Conservation (phyloP, 2,888 invertebrate species). For the Trissoscelio sp. region DNA sequence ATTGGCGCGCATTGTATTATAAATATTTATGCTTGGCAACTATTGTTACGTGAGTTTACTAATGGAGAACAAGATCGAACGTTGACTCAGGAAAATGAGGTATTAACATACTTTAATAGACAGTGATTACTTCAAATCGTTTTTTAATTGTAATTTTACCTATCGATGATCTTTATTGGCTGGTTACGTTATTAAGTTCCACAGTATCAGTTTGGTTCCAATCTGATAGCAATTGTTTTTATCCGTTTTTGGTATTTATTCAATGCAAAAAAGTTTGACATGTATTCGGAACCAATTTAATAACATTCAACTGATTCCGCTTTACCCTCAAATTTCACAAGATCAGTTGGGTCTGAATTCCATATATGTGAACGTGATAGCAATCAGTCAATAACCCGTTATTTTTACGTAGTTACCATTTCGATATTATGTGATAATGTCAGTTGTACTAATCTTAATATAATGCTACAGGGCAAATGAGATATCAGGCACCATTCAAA, state of each 20-base stretch:
- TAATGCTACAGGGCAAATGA: neutral
- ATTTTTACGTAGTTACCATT: constrained; percentile 1
- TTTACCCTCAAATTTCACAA: no score
- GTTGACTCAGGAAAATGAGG: constrained; percentile 7
- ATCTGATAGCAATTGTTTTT: neutral
- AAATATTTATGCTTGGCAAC: constrained; percentile 40
- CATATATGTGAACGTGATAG: neutral
- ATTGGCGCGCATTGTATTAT: constrained; percentile 37
- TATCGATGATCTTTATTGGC: constrained; percentile 42
- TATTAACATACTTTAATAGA: constrained; percentile 50
- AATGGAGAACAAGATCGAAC: constrained; percentile 53
- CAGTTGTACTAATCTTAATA: neutral
- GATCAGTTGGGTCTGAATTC: no score
- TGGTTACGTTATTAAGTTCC: neutral
- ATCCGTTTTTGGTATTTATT: neutral
- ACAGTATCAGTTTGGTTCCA: neutral
- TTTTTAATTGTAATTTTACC: constrained; percentile 40
- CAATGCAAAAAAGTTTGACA: no score
- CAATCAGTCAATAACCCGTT: neutral
- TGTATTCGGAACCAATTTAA: no score
- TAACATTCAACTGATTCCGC: no score
- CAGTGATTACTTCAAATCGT: constrained; percentile 17
- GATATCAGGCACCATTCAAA: constrained; percentile 6
- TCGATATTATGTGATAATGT: neutral
- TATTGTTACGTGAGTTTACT: constrained; percentile 47